Percentiles rank a stretch among this genome's conserved stretches.
Conservation (phyloP, 2,113 vertebrate species). For the Benitochromis conjunctus region DNA sequence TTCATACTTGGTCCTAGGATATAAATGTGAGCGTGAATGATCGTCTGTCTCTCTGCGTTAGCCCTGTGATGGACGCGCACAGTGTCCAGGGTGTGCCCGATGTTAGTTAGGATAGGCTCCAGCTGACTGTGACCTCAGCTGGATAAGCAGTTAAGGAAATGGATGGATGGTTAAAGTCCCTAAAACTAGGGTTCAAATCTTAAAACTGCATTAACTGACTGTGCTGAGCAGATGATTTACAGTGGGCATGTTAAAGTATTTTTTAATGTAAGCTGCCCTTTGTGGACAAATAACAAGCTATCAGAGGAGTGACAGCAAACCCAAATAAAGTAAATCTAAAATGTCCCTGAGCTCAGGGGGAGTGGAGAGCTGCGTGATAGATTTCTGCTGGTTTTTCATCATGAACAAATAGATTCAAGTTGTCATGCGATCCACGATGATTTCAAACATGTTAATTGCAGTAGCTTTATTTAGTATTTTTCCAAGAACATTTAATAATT, state of each 20-base stretch:
- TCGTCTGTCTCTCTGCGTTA: neutral
- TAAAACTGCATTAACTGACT: neutral
- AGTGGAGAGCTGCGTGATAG: neutral
- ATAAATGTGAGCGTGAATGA: neutral
- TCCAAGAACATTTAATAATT: neutral
- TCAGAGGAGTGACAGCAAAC: neutral
- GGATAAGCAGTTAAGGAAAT: neutral
- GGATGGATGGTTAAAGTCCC: neutral
- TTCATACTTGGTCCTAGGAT: neutral
- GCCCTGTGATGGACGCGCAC: neutral
- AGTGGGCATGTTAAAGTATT: neutral
- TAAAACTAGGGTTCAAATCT: neutral
- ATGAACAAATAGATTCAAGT: neutral
- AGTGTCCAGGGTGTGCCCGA: neutral
- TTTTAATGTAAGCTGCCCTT: neutral
- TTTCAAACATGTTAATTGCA: neutral
- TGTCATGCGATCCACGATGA: neutral
- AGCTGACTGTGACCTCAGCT: neutral
- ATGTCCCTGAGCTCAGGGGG: neutral
- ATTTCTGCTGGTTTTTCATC: neutral
- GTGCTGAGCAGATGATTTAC: neutral
- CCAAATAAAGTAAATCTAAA: neutral
- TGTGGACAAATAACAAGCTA: neutral
- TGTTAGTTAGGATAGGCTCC: neutral
- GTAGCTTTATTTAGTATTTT: neutral